Evolutionary conservation across 2,888 invertebrate species (phyloP).

Genomic region (Melinaea marsaeus): DNA sequence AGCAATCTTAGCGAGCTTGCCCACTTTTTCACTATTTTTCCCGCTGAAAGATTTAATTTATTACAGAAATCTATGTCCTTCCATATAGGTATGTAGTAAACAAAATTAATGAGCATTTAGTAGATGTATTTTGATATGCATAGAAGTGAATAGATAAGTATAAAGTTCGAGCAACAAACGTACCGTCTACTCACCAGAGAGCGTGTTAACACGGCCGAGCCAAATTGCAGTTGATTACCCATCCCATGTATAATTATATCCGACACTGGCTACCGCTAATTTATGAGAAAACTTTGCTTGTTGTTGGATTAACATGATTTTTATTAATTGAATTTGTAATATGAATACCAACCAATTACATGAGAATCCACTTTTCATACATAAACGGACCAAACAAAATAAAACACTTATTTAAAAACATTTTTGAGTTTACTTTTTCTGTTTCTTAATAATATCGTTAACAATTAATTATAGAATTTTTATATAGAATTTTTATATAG

Average conservation of each 20-base stretch:
- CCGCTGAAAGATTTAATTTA: constrained; percentile 2
- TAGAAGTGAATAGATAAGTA: neutral
- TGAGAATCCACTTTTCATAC: neutral
- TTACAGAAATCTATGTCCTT: neutral
- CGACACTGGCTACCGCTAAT: constrained; percentile 27
- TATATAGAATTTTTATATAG: too few relatives aligned
- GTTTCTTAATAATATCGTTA: too few relatives aligned
- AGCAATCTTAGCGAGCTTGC: constrained; percentile 34
- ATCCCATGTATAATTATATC: constrained; percentile 27
- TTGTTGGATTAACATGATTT: neutral
- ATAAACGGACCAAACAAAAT: neutral
- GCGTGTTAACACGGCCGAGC: constrained; percentile 32
- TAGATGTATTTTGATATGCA: neutral
- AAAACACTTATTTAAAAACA: too few relatives aligned
- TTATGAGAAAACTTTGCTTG: constrained; percentile 32
- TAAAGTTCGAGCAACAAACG: neutral
- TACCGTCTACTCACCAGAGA: constrained; percentile 3
- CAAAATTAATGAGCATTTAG: neutral
- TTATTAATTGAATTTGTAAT: constrained; percentile 5
- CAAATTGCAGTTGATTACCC: constrained; percentile 35
- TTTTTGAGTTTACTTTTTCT: too few relatives aligned
- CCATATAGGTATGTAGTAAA: neutral
- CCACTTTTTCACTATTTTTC: constrained; percentile 34
- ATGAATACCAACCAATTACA: neutral
- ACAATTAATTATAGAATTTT: too few relatives aligned